Evolutionary conservation across 2,797 vertebrate species (phyloP), one percentile per base, ranked within the genome.

Genomic region (Coendou prehensilis): DNA sequence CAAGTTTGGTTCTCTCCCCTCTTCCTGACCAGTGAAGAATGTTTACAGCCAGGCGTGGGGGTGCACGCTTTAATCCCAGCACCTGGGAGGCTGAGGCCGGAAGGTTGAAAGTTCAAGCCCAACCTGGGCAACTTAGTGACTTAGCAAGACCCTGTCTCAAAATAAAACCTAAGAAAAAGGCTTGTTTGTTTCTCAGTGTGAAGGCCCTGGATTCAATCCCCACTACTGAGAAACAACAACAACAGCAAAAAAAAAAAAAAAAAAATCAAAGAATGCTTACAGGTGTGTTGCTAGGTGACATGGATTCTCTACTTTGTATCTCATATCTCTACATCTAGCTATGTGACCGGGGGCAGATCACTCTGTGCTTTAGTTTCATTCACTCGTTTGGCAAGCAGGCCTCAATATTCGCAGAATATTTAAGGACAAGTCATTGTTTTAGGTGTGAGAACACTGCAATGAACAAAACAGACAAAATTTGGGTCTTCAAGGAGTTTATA

Each of bases 401-500:
- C 52, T 91, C 73, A 79, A 85, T 22, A 94, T 86, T 91, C 84
- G 80, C 59, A 23, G 50, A 41, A 22, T 78, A 82, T 69, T 50
- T 75, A 86, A 73, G 56, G 67, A 28, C 18, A 54, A 94, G 17
- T 41, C 63, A 82, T 85, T 88, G n/a, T 89, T 95, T 97, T 82
- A 92, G 33, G 57, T 86, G 67, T 63, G 76, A 83, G 75, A 59
- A 95, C 86, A 45, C 30, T 45, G 26, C 33, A 96, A 20, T 56
- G 71, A 82, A 93, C 30, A 87, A 95, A 95, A 78, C 45, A 92
- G 86, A 87, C 75, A 69, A 52, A 94, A 84, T 80, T 91, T 94
- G 75, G 50, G 67, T 18, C 45, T 73, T 75, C 11, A 1, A 75
- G 45, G 81, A 82, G 64, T 93, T 94, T 93, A 87, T 93, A 86